phyloP scores from a whole-genome alignment of 1,140 invertebrate species.

The Ceratina japonica region DNA sequence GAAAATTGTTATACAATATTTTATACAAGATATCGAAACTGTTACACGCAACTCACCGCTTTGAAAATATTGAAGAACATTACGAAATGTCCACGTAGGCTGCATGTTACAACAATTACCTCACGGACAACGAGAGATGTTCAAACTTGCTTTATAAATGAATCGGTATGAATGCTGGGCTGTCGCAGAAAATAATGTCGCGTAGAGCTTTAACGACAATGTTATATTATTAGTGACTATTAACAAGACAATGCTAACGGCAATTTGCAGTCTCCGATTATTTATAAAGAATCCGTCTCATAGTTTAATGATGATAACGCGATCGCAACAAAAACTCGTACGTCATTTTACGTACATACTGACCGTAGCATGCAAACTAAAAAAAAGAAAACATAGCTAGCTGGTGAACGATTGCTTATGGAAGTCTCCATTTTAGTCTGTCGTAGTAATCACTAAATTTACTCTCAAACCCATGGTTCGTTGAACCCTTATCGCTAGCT shows the following conservation, averaged over 20 bases:
- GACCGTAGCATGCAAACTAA: not conserved
- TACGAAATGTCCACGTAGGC: constrained; percentile 11
- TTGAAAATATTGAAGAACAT: constrained; percentile 42
- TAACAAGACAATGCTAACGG: constrained; percentile 48
- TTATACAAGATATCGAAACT: not conserved
- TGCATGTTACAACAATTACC: constrained; percentile 34
- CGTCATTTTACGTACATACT: not conserved
- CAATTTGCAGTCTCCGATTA: constrained; percentile 21
- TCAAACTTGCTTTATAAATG: not conserved
- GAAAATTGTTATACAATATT: not conserved
- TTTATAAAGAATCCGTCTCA: not conserved
- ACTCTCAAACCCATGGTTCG: constrained; percentile 18
- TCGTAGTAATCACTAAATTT: constrained; percentile 26
- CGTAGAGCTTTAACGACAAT: constrained; percentile 6
- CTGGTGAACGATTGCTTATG: not conserved
- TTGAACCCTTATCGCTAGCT: constrained; percentile 40
- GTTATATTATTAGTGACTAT: constrained; percentile 43
- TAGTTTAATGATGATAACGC: not conserved
- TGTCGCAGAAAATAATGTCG: constrained; percentile 3
- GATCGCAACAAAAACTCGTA: not conserved
- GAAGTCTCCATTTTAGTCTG: constrained; percentile 1
- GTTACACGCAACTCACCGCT: constrained; percentile 31
- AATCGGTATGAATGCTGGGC: constrained; percentile 5
- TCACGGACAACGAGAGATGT: not conserved
- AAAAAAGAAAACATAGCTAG: too few relatives aligned